Base-by-base conservation (phyloP, 2,797 vertebrate species). In the Darevskia mixta region DNA sequence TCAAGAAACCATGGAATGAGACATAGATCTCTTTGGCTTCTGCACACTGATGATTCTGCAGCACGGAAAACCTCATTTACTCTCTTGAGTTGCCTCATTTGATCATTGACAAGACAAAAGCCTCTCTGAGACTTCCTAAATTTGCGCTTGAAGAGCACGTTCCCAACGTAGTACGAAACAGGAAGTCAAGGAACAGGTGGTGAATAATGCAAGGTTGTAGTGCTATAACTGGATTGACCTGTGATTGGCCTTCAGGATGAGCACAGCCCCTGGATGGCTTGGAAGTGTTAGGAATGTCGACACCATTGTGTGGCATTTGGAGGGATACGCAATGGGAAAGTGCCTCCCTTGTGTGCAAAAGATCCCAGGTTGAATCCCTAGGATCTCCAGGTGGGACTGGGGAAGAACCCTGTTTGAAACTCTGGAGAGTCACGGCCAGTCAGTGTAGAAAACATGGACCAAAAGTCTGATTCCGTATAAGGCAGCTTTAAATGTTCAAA, bases 21-120 rank as follows among this genome's bases (percentile, higher is more conserved):
- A 58, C 29, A 32, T 75, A 75, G 35, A 41, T 20, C 32, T 38
- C 32, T 8, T 20, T 38, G 45, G 49, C n/a, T 55, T n/a, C 77
- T 45, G 43, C 43, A 79, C n/a, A n/a, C 29, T 49, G 45, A 79
- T 79, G 45, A 49, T 79, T 79, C 77, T 79, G 49, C 77, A 58
- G 29, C 77, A 49, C 49, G 32, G 15, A 49, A 79, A 29, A 45
- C 29, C 29, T 79, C 77, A 79, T 58, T 58, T 35, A 55, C 49
- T 79, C 45, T 79, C 77, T 32, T 32, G 77, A 79, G 13, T 55
- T 79, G 77, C 77, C 45, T 79, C 77, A n/a, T 49, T 79, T 79
- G 45, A 29, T n/a, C 29, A 18, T 18, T 55, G 77, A 49, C 77
- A 79, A 79, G 77, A 49, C 77, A 79, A 79, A 49, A 49, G 25